Evolutionary conservation across 2,797 vertebrate genomes (phyloP), one percentile per base, ranked within the genome.

Genomic region (Novumbra hubbsi): DNA sequence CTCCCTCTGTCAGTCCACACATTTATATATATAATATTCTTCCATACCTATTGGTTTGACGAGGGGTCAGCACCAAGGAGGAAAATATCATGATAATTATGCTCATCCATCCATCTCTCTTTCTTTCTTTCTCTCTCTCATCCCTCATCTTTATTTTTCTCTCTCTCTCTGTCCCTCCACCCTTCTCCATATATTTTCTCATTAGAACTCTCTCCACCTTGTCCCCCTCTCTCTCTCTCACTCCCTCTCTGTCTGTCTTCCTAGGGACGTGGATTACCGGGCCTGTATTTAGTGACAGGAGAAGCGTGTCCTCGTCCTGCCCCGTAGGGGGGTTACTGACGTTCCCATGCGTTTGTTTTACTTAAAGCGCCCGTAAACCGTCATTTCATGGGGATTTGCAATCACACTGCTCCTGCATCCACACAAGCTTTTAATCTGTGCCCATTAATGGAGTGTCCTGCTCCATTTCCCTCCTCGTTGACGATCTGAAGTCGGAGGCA

Each of bases 1-100:
- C 87, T 87, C 81, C 85, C 85, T 91, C 90, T 88, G 91, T 92
- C 90, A 92, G 90, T 90, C 86, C 45, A 87, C 90, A 91, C 89
- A 88, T 91, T 90, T 91, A 88, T 90, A 91, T 76, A 28, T 90
- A 88, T 81, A 83, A 78, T 83, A 78, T 85, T 75, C 77, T 76
- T 77, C 80, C 78, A 65, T 78, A 80, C 55, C 55, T 4, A 76
- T 77, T 55, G 79, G 85, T 83, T 84, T 86, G 85, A 88, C 82
- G 78, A 80, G 71, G 78, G 73, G 80, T 87, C 84, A 76, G 78
- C 28, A 60, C 78, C 41, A 32, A 77, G 77, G 86, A 82, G 79
- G 83, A 89, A 91, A 92, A 92, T 85, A 87, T 73, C 71, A 32
- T 82, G 71, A 89, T 93, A 93, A 93, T 91, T 92, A 86, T 85